Evolutionary conservation across 2,888 invertebrate species (phyloP), one percentile per base, ranked within the genome.

Genomic region (Margaritifera margaritifera): DNA sequence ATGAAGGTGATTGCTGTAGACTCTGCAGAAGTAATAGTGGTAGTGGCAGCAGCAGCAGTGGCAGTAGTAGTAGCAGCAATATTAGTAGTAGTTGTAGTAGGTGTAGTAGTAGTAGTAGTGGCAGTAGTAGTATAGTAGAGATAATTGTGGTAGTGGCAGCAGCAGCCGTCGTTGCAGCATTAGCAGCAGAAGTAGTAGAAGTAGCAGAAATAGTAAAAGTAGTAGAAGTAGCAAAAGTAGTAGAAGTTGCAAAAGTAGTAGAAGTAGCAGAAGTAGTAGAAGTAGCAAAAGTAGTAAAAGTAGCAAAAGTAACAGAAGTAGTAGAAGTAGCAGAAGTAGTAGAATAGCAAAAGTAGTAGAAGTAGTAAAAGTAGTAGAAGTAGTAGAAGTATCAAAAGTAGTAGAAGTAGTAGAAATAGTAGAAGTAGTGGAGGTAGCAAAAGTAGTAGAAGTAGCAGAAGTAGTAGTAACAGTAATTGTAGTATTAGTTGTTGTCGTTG

Each of bases 1-100:
- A 54, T 52, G 57, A 57, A 57, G 8, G 64, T 64, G 57, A 42
- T 64, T 57, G 64, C 50, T 57, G 64, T 64, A 27, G 64, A 57
- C 25, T 57, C 57, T 57, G 64, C 57, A 64, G 64, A 57, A 58
- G 64, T 57, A 58, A 20, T 57, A 58, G 57, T 58, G 42, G 50
- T 58, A 58, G 22, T 51, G 24, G 4, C 2, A 59, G 60, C 20
- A 62, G 51, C n/a, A 62, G 1, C n/a, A 62, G 51, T 51, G 4
- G 51, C 4, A 27, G 51, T 62, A 62, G 62, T 62, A 62, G 2
- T 50, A 62, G 62, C 42, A 62, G 55, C 5, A 64, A 1, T 6
- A 55, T 2, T 55, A 54, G 56, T 2, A 64, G 2, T 64, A 64
- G 55, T 55, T 55, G 64, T 56, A 55, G 64, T 56, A 55, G 64